Percentiles rank a stretch among this genome's conserved stretches.
These are phyloP conservation scores for Bucorvus abyssinicus DNA, from an alignment of 2,797 vertebrate species.

Conservation along the genomic window DNA sequence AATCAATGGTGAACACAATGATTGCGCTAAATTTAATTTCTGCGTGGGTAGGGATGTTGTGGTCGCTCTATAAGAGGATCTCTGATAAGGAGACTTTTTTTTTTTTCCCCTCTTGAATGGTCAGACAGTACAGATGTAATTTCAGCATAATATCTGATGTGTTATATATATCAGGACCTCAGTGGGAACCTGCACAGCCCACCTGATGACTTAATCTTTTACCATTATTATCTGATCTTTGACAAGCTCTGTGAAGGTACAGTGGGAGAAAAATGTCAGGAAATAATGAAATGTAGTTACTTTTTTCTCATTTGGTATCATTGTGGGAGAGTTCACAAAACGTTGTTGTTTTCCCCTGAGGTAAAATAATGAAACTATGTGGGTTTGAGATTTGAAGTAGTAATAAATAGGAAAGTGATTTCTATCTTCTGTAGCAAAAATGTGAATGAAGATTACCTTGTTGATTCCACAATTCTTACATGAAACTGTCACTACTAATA, in stretches of 20 bases:
- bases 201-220: neutral
- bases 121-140: neutral
- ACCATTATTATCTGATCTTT: neutral
- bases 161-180: neutral
- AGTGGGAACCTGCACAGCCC: neutral
- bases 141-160: neutral
- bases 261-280: neutral
- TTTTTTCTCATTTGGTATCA: neutral
- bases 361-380: neutral
- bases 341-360: neutral
- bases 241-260: neutral
- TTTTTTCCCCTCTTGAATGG: neutral
- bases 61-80: neutral
- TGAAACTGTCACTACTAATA: neutral
- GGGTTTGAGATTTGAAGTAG: neutral
- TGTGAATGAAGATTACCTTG: neutral
- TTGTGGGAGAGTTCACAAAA: neutral
- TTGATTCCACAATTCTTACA: neutral
- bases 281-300: neutral
- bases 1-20: neutral
- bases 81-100: accelerated
- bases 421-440: neutral
- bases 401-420: neutral
- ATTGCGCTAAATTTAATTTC: neutral
- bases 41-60: neutral